Base-by-base conservation (phyloP, 2,113 vertebrate genomes). In the Leptodactylus fuscus region DNA sequence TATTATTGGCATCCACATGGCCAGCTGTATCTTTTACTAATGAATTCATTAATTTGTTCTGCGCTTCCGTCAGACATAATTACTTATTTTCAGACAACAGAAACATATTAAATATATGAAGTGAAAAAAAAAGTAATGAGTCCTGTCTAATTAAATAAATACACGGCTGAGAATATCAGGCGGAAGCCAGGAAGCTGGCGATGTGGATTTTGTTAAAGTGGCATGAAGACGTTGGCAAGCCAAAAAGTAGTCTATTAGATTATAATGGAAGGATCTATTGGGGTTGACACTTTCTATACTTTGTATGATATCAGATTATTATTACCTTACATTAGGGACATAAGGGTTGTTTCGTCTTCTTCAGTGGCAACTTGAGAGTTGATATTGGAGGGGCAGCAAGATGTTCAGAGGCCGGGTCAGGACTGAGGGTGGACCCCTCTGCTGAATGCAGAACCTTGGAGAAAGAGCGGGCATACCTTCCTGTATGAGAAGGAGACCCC, bases 21-120 rank as follows among this genome's bases (percentile, higher is more conserved):
- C n/a, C n/a, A 15, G 32, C 27, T 67, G 62, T 34, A 34, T 34
- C 62, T 67, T 65, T 34, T 67, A 16, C 62, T 67, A 67, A 67
- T 67, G 62, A 67, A 67, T 67, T 20, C 32, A 18, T 67, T 67
- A 34, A 34, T 67, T 34, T 36, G 5, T 67, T 67, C 15, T 16
- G 60, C 6, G 15, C 16, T 67, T 34, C 15, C 62, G 2, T 67
- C 62, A 67, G 32, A 6, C 13, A 10, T 34, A 67, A 67, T 67
- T 67, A 67, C 41, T 34, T 34, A 34, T 67, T 67, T 34, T 67
- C 29, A 34, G 62, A 67, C 62, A 67, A 67, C 32, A 67, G 29
- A 34, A 16, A 67, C 34, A 18, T 67, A 34, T 67, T 18, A 34
- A 36, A 18, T 67, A 67, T 36, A 67, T 67, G 16, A 67, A 67